A percentile compares a stretch with the other conserved stretches of the same genome.
phyloP scores from a whole-genome alignment of 1,140 invertebrate genomes.

The Bombyx mori region ASM3026992v2 NC_085107.1:13307501-13308000 shows the following conservation, averaged over 20 bases:
- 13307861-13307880: conserved; percentile 13
- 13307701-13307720: conserved; percentile 17
- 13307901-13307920: conserved; percentile 4
- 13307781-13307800: background rate
- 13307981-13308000: conserved; percentile 2
- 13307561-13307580: conserved; percentile 12
- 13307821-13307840: conserved; percentile 16
- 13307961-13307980: background rate
- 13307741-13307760: conserved; percentile 14
- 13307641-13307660: conserved; percentile 11
- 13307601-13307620: conserved; percentile 8
- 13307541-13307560: conserved; percentile 10
- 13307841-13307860: conserved; percentile 11
- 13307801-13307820: conserved; percentile 2
- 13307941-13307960: conserved; percentile 11
- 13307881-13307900: conserved; percentile 11
- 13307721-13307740: conserved; percentile 20
- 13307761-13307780: conserved; percentile 8
- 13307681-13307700: conserved; percentile 12
- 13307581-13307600: conserved; percentile 15
- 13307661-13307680: conserved; percentile 18
- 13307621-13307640: conserved; percentile 11
- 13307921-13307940: conserved; percentile 6
- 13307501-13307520: conserved; percentile 22
- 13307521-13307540: background rate